Conservation (phyloP, 2,888 invertebrate genomes). For the Epinotia brunnichana region DNA sequence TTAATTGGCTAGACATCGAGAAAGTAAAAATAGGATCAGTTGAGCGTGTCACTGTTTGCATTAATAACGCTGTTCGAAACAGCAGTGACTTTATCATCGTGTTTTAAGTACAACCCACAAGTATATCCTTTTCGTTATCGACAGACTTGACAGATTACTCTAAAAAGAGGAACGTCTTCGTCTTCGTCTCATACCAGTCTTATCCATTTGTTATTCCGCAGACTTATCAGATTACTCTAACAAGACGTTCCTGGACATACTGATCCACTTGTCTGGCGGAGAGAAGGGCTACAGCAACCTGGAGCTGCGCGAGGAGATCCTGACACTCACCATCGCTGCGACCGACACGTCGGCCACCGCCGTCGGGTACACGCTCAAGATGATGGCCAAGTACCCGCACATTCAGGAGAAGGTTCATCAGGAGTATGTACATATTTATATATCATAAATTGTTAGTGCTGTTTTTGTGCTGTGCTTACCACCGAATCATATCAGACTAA, state of each 20-base stretch:
- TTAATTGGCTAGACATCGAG: too few relatives aligned
- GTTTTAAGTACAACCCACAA: too few relatives aligned
- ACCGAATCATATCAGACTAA: too few relatives aligned
- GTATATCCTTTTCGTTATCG: conserved; percentile 34
- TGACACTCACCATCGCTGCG: conserved; percentile 83
- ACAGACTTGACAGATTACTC: conserved; percentile 66
- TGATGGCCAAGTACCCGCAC: conserved; percentile 75
- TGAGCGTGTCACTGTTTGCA: conserved; percentile 36
- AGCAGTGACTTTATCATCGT: too few relatives aligned
- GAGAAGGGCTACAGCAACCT: conserved; percentile 78
- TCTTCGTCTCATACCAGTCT: too few relatives aligned
- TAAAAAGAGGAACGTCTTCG: too few relatives aligned
- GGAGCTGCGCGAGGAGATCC: conserved; percentile 83
- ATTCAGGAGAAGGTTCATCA: conserved; percentile 74
- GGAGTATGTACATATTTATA: conserved; percentile 71
- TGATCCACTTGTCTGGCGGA: conserved; percentile 78
- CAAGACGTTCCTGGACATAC: conserved; percentile 82
- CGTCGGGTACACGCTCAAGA: conserved; percentile 70
- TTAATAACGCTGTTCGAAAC: too few relatives aligned
- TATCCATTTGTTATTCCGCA: conserved; percentile 47
- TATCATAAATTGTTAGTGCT: too few relatives aligned
- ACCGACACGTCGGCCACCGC: conserved; percentile 79
- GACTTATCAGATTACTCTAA: conserved; percentile 66
- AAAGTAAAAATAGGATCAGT: too few relatives aligned
- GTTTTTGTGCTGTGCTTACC: too few relatives aligned